Conservation (phyloP, 2,797 vertebrate genomes). For the Geotrypetes seraphini region DNA sequence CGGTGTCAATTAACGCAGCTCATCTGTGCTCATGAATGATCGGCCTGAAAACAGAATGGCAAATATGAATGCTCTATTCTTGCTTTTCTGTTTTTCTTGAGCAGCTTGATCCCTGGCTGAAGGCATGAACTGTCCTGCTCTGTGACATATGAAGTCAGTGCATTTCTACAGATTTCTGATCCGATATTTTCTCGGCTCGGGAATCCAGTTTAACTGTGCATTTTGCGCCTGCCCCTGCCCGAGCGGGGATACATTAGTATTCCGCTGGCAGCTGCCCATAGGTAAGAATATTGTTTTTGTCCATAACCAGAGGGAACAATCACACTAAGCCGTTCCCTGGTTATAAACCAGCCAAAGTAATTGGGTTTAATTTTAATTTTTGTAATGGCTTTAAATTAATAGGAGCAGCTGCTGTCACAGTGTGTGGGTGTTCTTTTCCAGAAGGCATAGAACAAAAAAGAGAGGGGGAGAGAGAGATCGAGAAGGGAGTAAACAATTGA, state of each 20-base stretch:
- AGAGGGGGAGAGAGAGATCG: too few relatives aligned
- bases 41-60: constrained; percentile 20
- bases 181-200: constrained; percentile 25
- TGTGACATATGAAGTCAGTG: constrained; percentile 18
- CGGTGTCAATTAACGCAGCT: constrained; percentile 13
- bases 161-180: constrained; percentile 32
- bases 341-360: constrained; percentile 66
- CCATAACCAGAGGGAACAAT: constrained; percentile 75
- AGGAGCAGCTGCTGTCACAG: constrained; percentile 62
- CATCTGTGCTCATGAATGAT: not conserved
- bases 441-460: constrained; percentile 50
- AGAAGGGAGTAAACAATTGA: constrained; percentile 55
- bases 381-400: constrained; percentile 69
- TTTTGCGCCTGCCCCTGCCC: constrained; percentile 34
- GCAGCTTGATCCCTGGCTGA: constrained; percentile 3
- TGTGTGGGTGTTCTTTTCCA: constrained; percentile 65
- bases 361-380: constrained; percentile 80
- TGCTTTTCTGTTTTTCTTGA: too few relatives aligned
- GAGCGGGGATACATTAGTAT: constrained; percentile 67
- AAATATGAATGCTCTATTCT: constrained; percentile 3
- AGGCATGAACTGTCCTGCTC: constrained; percentile 9
- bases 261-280: constrained; percentile 56
- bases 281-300: constrained; percentile 67
- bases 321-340: constrained; percentile 51
- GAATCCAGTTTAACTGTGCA: constrained; percentile 32